These are phyloP conservation scores for Alligator sinensis DNA, from an alignment of 2,113 vertebrate genomes.

Conservation along the genomic window DNA sequence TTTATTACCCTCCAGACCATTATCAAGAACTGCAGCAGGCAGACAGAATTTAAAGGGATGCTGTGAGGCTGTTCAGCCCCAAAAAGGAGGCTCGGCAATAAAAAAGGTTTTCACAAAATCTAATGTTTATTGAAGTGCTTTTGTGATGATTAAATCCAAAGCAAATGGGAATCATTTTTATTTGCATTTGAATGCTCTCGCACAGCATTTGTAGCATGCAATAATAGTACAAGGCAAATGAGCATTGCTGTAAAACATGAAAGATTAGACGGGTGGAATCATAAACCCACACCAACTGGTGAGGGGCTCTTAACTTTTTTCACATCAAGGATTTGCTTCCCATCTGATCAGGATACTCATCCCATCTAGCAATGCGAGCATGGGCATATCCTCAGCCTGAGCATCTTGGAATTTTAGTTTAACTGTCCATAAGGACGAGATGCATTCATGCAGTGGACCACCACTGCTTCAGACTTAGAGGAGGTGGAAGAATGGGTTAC, in stretches of 20 bases:
- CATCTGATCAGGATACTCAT: not conserved
- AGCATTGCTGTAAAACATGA: not conserved
- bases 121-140: slow-evolving; percentile 43
- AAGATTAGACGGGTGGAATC: not conserved
- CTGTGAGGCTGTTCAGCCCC: slow-evolving; percentile 45
- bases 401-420: too few relatives aligned
- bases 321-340: not conserved
- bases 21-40: slow-evolving; percentile 31
- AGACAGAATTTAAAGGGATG: slow-evolving; percentile 49
- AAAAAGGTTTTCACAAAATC: slow-evolving; percentile 55
- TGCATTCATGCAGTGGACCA: too few relatives aligned
- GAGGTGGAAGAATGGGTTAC: too few relatives aligned
- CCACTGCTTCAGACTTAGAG: too few relatives aligned
- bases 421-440: too few relatives aligned
- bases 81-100: slow-evolving; percentile 15
- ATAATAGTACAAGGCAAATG: not conserved
- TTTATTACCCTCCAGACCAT: slow-evolving; percentile 29
- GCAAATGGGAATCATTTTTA: slow-evolving; percentile 37
- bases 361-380: not conserved
- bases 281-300: not conserved
- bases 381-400: not conserved
- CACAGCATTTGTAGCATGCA: not conserved
- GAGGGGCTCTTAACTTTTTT: not conserved
- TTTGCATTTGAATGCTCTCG: slow-evolving; percentile 29
- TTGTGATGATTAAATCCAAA: slow-evolving; percentile 22